Evolutionary conservation across 2,797 vertebrate genomes (phyloP).

Genomic region (Microctenopoma steveboyesi): DNA sequence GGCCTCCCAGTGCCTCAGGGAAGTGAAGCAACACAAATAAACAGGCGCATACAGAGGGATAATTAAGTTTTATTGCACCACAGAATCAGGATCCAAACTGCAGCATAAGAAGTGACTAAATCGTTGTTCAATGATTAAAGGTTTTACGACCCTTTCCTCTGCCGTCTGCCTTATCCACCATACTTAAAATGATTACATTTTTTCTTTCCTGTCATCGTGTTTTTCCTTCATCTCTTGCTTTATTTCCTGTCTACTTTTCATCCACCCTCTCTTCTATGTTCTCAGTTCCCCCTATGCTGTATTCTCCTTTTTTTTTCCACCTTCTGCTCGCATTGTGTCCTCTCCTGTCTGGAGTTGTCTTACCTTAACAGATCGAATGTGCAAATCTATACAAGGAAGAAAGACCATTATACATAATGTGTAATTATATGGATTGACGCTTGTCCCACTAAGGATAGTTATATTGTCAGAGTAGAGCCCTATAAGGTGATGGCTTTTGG

Average conservation of each 20-base stretch:
- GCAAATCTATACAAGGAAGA: too few relatives aligned
- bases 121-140: slow-evolving; percentile 54
- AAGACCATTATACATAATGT: too few relatives aligned
- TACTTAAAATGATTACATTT: neutral
- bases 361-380: too few relatives aligned
- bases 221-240: neutral
- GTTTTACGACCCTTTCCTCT: slow-evolving; percentile 33
- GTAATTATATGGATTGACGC: too few relatives aligned
- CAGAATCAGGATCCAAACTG: slow-evolving; percentile 47
- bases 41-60: slow-evolving; percentile 41
- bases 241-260: neutral
- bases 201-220: neutral
- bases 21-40: slow-evolving; percentile 35
- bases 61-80: slow-evolving; percentile 59
- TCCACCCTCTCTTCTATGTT: neutral
- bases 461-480: too few relatives aligned
- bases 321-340: neutral
- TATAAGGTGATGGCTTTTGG: too few relatives aligned
- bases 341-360: neutral
- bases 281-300: neutral
- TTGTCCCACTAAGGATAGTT: too few relatives aligned
- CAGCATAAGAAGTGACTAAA: slow-evolving; percentile 50
- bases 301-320: neutral
- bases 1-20: slow-evolving; percentile 42
- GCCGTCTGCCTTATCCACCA: neutral